Evolutionary conservation across 2,797 vertebrate genomes (phyloP).

Genomic region (Sebastes kiyomatsui): DNA sequence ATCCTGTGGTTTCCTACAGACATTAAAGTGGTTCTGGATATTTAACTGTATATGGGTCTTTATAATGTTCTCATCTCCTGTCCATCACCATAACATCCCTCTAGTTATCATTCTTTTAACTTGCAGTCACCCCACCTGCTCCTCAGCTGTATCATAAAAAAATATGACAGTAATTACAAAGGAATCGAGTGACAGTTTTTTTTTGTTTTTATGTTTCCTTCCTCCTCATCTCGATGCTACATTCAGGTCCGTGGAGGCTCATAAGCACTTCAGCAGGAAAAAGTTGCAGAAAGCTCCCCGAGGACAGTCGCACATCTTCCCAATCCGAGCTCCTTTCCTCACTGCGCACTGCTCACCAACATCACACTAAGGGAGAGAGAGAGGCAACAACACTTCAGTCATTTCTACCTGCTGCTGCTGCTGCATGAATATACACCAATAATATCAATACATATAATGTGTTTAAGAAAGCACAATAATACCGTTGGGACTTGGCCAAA

Average conservation of each 20-base stretch:
- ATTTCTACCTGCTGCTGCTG: background rate
- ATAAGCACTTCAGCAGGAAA: constrained; percentile 82
- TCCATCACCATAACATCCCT: background rate
- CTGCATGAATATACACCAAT: background rate
- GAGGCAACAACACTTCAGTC: background rate
- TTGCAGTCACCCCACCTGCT: constrained; percentile 43
- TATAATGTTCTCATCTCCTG: background rate
- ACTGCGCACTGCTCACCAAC: constrained; percentile 83
- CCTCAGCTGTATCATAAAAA: constrained; percentile 43
- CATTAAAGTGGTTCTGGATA: constrained; percentile 29
- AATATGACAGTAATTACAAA: constrained; percentile 59
- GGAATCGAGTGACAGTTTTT: constrained; percentile 23
- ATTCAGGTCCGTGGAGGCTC: constrained; percentile 35
- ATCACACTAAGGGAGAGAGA: constrained; percentile 70
- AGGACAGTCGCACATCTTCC: constrained; percentile 82
- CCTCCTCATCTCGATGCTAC: constrained; percentile 9
- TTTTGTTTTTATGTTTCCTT: too few species aligned
- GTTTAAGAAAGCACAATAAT: constrained; percentile 1
- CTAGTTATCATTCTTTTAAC: constrained; percentile 8
- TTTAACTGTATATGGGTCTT: constrained; percentile 20
- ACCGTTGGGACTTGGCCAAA: constrained; percentile 87
- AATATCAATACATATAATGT: background rate
- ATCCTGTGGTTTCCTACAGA: constrained; percentile 6
- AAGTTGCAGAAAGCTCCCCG: constrained; percentile 76
- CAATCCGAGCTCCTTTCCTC: constrained; percentile 84